Base-by-base conservation (phyloP, 2,888 invertebrate genomes). In the Tryphoninae sp. region DNA sequence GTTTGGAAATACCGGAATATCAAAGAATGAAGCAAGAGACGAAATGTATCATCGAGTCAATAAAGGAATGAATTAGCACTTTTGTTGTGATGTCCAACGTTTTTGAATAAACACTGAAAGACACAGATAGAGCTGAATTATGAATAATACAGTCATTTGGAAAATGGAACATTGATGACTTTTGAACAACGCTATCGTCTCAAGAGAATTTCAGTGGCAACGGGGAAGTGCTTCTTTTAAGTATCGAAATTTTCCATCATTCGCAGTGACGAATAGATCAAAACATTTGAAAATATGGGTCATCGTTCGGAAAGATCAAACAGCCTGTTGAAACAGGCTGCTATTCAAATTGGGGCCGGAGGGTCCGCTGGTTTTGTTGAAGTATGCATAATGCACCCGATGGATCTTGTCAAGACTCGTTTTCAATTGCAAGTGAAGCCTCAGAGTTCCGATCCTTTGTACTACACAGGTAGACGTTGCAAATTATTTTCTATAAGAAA, bases 361-460 rank as follows among this genome's bases (percentile, higher is more conserved):
- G 98, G 98, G 75, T 97, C 96, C 85, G 98, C 98, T 87, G 96
- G 96, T 53, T 98, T 98, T 92, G 95, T 98, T 67, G 98, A 98
- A 94, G 97, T 98, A 82, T 97, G 97, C 91, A 95, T 98, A 71
- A 98, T 98, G 98, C 98, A 98, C 92, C 98, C 98, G 0, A 93
- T 98, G 90, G 98, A 98, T 92, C 94, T 98, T 80, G 95, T 98
- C 2, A 98, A 98, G 93, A 98, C 98, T 1, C 94, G 98, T 86
- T 94, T 97, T 86, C 97, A 97, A 92, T 92, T 97, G 67, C 96
- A 97, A 92, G 92, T 93, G 13, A 92, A 92, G 75, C 92, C 92
- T 84, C 87, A 84, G 26, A 83, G 86, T 45, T 68, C 73, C 9
- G 88, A 90, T 83, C 87, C 89, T 71, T 85, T 88, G 58, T 92